Evolutionary conservation across 2,113 vertebrate genomes (phyloP).

Genomic region (Pangasianodon hypophthalmus): DNA sequence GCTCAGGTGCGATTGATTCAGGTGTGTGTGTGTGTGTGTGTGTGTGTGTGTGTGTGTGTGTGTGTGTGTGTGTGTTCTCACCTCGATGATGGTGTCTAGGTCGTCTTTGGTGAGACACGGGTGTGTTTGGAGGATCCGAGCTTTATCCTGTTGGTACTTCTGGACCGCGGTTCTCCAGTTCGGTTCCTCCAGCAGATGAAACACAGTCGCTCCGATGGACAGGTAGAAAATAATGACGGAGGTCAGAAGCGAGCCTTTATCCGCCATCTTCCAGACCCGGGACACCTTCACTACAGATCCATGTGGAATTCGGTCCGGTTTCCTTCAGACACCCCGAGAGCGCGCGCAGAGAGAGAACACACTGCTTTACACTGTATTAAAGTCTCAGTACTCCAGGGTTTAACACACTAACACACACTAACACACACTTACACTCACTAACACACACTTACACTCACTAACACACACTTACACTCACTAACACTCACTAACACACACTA

Average conservation of each 20-base stretch:
- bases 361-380: background rate
- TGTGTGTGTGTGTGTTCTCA: conserved; percentile 60
- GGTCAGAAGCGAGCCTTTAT: conserved; percentile 90
- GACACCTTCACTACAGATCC: background rate
- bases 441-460: background rate
- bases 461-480: too few relatives aligned
- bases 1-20: too few relatives aligned
- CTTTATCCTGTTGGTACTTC: conserved; percentile 75
- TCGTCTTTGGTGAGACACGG: conserved; percentile 79
- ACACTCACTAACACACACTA: background rate
- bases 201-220: conserved; percentile 91
- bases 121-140: conserved; percentile 75
- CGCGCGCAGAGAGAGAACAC: background rate
- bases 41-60: conserved; percentile 4
- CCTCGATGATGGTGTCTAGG: conserved; percentile 87
- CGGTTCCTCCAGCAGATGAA: conserved; percentile 90
- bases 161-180: conserved; percentile 80
- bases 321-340: background rate
- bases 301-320: background rate
- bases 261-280: conserved; percentile 79
- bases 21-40: background rate
- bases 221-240: conserved; percentile 96
- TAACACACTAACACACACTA: background rate
- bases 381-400: background rate
- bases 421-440: background rate